phyloP scores from a whole-genome alignment of 2,888 invertebrate species.

The Miltochrista miniata region DNA sequence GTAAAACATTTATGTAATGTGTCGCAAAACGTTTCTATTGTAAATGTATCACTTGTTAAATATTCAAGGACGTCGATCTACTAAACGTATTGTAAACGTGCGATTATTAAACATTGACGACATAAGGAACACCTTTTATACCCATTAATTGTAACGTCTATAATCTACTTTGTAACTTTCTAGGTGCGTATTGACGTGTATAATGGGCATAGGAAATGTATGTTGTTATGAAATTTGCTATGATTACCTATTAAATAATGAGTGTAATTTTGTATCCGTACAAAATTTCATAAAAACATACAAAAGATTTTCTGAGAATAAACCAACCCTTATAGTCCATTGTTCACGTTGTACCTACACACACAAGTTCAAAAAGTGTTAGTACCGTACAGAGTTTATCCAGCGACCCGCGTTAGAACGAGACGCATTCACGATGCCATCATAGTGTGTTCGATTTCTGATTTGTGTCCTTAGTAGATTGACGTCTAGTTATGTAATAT shows the following conservation, averaged over 20 bases:
- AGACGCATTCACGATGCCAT: neutral
- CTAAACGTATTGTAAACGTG: neutral
- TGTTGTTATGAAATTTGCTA: no score
- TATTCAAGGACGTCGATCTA: constrained; percentile 8
- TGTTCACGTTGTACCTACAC: no score
- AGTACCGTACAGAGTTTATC: no score
- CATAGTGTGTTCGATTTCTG: neutral
- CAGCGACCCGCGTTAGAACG: neutral
- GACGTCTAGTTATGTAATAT: constrained; percentile 2
- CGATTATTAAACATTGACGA: no score
- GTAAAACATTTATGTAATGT: constrained; percentile 13
- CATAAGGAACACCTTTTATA: neutral
- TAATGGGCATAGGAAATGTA: no score
- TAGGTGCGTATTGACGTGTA: neutral
- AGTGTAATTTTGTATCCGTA: no score
- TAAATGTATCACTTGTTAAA: constrained; percentile 29
- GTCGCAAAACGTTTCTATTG: constrained; percentile 27
- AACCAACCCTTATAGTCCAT: no score
- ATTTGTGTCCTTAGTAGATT: constrained; percentile 2
- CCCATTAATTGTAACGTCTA: neutral
- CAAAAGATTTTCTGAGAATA: no score
- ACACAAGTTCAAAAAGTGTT: no score
- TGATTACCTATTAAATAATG: no score
- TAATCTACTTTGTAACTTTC: neutral
- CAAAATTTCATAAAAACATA: no score